phyloP scores from a whole-genome alignment of 53 echinoderm and acorn worm species.

The Patiria pectinifera region DNA sequence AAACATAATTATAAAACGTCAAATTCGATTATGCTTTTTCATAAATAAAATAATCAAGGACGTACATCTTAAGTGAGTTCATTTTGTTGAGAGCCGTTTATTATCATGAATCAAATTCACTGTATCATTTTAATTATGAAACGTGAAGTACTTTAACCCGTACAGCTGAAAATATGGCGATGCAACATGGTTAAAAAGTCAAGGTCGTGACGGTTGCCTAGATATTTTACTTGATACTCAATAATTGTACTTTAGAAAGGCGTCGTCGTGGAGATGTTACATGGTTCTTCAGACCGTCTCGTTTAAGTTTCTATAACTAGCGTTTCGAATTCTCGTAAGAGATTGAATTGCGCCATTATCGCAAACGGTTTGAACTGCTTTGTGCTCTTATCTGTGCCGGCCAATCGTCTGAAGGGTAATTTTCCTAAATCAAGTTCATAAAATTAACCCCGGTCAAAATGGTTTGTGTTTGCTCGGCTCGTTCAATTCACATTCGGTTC shows the following conservation, averaged over 20 bases:
- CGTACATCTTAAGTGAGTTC: no score
- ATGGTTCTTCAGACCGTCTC: not conserved
- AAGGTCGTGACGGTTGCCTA: not conserved
- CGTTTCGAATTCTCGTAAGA: not conserved
- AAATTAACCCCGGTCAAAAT: not conserved
- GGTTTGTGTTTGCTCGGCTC: not conserved
- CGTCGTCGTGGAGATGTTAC: not conserved
- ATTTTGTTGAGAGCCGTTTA: no score
- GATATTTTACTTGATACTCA: not conserved
- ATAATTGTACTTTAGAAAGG: not conserved
- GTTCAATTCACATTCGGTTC: not conserved
- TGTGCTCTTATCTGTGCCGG: not conserved
- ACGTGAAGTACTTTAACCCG: not conserved
- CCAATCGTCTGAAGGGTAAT: not conserved
- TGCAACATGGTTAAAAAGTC: not conserved
- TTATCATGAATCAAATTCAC: no score
- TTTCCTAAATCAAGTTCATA: slow-evolving; percentile 9
- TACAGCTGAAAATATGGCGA: not conserved
- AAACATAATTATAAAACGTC: no score
- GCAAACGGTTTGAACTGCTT: not conserved
- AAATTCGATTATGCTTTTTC: no score
- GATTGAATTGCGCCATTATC: not conserved
- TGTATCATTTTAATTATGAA: not conserved
- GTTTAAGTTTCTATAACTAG: not conserved
- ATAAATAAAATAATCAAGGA: no score